phyloP scores from a whole-genome alignment of 2,888 invertebrate genomes.

The Pristionchus entomophagus region DNA sequence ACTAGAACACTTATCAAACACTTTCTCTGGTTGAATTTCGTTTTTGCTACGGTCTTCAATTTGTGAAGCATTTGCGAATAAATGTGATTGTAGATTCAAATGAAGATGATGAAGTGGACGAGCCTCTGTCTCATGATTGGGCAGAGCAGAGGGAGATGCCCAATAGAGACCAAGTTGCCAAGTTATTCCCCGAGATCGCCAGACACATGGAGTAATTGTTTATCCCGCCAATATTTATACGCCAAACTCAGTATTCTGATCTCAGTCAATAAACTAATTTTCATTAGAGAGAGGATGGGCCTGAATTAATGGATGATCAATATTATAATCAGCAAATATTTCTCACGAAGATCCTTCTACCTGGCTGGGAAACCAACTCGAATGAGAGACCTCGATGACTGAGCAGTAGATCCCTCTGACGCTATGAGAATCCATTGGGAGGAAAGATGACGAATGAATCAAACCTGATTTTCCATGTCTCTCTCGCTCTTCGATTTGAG shows the following conservation, averaged over 20 bases:
- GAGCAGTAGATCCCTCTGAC: not conserved
- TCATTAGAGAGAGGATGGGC: not conserved
- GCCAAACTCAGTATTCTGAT: not conserved
- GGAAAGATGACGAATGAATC: not conserved
- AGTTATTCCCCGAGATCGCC: constrained; percentile 35
- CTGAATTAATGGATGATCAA: not conserved
- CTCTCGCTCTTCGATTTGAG: not conserved
- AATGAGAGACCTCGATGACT: not conserved
- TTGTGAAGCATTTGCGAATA: too few relatives aligned
- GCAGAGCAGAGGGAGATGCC: constrained; percentile 30
- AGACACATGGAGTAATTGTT: not conserved
- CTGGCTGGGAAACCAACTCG: not conserved
- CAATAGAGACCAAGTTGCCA: constrained; percentile 34
- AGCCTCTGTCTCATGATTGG: constrained; percentile 16
- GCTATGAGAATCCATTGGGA: not conserved
- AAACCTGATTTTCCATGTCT: not conserved
- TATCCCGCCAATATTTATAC: not conserved
- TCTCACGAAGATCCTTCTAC: not conserved
- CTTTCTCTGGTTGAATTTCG: too few relatives aligned
- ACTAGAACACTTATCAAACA: not conserved
- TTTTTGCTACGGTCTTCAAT: too few relatives aligned
- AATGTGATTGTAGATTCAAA: not conserved
- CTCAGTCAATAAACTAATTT: not conserved
- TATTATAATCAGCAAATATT: not conserved
- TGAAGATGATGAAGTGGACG: constrained; percentile 2